A percentile compares a stretch with the other conserved stretches of the same genome.
Evolutionary conservation across 2,888 invertebrate species (phyloP).

Genomic region (Tenthredo mesomela): DNA sequence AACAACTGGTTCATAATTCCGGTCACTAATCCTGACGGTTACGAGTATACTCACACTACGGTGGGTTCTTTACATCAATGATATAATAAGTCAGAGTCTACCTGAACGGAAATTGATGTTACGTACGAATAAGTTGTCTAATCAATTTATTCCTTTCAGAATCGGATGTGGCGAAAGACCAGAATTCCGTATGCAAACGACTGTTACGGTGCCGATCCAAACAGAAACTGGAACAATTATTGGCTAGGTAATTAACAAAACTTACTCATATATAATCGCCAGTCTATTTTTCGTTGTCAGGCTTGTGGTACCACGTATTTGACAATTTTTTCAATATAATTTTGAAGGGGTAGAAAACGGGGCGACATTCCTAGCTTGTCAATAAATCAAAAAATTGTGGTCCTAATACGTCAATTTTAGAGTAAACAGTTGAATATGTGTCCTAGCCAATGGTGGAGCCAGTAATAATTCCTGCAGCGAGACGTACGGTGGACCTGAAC

Average conservation of each 20-base stretch:
- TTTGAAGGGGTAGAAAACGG: neutral
- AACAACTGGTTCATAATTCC: constrained; percentile 87
- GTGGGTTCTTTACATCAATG: constrained; percentile 71
- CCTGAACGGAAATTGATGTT: neutral
- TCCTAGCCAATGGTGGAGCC: constrained; percentile 76
- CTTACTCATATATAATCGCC: neutral
- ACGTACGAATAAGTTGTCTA: neutral
- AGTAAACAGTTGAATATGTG: neutral
- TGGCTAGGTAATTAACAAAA: constrained; percentile 79
- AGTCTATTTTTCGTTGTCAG: neutral
- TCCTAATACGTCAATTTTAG: neutral
- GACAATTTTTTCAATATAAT: neutral
- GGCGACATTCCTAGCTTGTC: neutral
- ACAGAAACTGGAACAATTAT: constrained; percentile 84
- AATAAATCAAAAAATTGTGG: neutral
- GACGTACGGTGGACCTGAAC: constrained; percentile 79
- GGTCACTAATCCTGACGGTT: constrained; percentile 87
- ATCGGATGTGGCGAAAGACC: constrained; percentile 85
- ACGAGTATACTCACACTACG: constrained; percentile 82
- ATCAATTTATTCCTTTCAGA: constrained; percentile 68
- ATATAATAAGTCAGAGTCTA: neutral
- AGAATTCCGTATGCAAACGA: constrained; percentile 76
- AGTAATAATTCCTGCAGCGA: constrained; percentile 79
- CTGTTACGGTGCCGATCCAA: constrained; percentile 82
- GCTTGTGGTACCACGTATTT: neutral